These are phyloP conservation scores for Albula glossodonta DNA, from an alignment of 2,113 vertebrate species.

Conservation along the genomic window DNA sequence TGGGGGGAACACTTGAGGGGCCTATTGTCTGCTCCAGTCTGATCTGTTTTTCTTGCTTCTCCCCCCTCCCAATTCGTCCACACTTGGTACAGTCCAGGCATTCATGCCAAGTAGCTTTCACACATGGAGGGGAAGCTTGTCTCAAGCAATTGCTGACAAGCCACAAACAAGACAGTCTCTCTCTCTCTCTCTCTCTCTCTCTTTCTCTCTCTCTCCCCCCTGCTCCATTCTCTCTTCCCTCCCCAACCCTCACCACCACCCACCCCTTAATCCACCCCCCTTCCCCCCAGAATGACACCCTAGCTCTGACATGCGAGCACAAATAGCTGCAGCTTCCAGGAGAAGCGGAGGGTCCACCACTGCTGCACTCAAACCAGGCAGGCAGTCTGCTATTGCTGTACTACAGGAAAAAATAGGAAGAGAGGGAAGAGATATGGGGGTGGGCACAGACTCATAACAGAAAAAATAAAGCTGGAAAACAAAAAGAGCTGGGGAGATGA, in stretches of 20 bases:
- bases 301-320: slow-evolving; percentile 40
- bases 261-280: neutral
- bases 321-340: slow-evolving; percentile 29
- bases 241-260: slow-evolving; percentile 8
- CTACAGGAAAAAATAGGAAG: slow-evolving; percentile 5
- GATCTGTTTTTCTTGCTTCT: slow-evolving; percentile 73
- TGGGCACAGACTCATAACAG: neutral
- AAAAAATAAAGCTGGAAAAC: slow-evolving; percentile 24
- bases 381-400: slow-evolving; percentile 25
- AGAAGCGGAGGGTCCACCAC: slow-evolving; percentile 23
- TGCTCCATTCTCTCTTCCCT: neutral
- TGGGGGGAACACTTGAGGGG: slow-evolving; percentile 78
- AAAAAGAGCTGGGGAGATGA: neutral
- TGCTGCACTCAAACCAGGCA: slow-evolving; percentile 26
- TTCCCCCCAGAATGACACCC: slow-evolving; percentile 35
- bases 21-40: slow-evolving; percentile 82
- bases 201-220: neutral
- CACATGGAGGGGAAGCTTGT: slow-evolving; percentile 83
- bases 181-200: slow-evolving; percentile 1
- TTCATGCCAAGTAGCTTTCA: slow-evolving; percentile 90
- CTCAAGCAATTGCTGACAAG: slow-evolving; percentile 89
- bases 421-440: neutral
- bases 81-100: slow-evolving; percentile 86
- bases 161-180: slow-evolving; percentile 84
- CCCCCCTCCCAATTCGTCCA: slow-evolving; percentile 72